Conservation (phyloP, 2,797 vertebrate genomes). For the Kryptopterus vitreolus region DNA sequence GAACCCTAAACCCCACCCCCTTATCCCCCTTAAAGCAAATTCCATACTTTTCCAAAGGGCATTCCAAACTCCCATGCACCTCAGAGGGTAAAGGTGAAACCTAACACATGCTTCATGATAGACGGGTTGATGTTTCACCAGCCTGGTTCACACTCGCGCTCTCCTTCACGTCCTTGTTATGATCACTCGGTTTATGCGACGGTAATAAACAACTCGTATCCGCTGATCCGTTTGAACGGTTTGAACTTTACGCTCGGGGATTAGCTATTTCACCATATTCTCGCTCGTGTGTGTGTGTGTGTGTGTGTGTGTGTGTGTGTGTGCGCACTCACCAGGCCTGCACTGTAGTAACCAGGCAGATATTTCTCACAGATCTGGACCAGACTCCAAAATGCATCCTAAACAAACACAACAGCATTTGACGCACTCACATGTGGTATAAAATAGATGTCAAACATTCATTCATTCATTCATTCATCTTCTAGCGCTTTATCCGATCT, state of each 20-base stretch:
- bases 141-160: neutral
- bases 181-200: neutral
- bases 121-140: neutral
- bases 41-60: too few species aligned
- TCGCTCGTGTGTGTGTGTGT: neutral
- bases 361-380: constrained; percentile 99
- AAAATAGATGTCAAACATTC: too few species aligned
- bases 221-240: constrained; percentile 7
- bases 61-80: too few species aligned
- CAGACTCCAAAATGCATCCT: constrained; percentile 98
- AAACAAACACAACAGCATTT: constrained; percentile 43
- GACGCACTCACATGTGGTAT: too few species aligned
- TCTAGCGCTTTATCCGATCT: too few species aligned
- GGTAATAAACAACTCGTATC: constrained; percentile 44
- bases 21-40: too few species aligned
- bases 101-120: neutral
- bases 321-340: constrained; percentile 85
- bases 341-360: constrained; percentile 96
- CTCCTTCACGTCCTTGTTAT: neutral
- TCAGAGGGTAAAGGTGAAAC: too few species aligned
- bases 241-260: constrained; percentile 38
- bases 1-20: too few species aligned
- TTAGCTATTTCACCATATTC: constrained; percentile 23
- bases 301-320: constrained; percentile 12
- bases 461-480: too few species aligned